Percentiles rank a stretch among this genome's conserved stretches.
Conservation (phyloP, 2,888 invertebrate species). For the Idaea biselata region DNA sequence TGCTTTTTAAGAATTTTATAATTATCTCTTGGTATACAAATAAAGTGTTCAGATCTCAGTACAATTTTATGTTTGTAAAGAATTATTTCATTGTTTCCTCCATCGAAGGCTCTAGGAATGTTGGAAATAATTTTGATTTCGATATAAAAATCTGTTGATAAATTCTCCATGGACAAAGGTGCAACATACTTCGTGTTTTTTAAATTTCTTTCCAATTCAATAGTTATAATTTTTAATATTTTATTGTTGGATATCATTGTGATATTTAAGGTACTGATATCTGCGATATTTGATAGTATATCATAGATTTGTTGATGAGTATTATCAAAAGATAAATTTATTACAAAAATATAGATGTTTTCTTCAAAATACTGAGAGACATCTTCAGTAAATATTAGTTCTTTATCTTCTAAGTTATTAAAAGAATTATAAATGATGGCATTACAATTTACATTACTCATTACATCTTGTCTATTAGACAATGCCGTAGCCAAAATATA, state of each 20-base stretch:
- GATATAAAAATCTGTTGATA: constrained; percentile 38
- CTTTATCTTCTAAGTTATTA: constrained; percentile 46
- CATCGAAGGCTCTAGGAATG: constrained; percentile 52
- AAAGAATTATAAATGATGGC: constrained; percentile 51
- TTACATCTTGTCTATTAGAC: constrained; percentile 56
- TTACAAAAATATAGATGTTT: constrained; percentile 43
- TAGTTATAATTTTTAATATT: constrained; percentile 48
- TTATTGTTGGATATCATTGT: constrained; percentile 41
- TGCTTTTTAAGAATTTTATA: neutral
- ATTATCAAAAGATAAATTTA: constrained; percentile 40
- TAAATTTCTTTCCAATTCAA: constrained; percentile 46
- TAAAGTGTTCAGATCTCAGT: constrained; percentile 58
- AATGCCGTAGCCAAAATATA: constrained; percentile 58
- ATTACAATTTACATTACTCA: constrained; percentile 45
- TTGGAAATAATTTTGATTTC: constrained; percentile 50
- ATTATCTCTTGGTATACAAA: constrained; percentile 36
- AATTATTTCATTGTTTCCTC: constrained; percentile 48
- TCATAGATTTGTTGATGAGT: constrained; percentile 43
- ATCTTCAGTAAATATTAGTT: constrained; percentile 48
- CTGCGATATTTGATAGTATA: constrained; percentile 42
- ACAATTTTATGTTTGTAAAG: constrained; percentile 46
- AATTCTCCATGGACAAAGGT: constrained; percentile 37
- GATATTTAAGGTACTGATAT: constrained; percentile 43
- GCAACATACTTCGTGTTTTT: constrained; percentile 47
- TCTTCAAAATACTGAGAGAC: constrained; percentile 48